Conservation (phyloP, 2,797 vertebrate species). For the Anolis apletophallus region DNA sequence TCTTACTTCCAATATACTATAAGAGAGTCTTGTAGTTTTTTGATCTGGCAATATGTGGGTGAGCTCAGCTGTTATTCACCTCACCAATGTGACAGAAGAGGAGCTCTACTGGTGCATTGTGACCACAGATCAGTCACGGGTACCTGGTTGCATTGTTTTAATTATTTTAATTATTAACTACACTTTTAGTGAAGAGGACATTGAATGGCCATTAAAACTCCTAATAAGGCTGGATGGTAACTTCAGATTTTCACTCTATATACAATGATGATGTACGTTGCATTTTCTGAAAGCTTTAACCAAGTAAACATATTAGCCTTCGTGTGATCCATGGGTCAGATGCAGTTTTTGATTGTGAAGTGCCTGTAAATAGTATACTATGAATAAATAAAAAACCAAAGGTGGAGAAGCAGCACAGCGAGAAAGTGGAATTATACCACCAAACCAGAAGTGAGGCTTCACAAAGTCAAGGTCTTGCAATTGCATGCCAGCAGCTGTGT, state of each 20-base stretch:
- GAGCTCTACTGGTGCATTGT: not conserved
- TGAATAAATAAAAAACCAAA: too few relatives aligned
- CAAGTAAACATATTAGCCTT: not conserved
- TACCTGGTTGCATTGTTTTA: constrained; percentile 19
- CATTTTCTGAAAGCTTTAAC: too few relatives aligned
- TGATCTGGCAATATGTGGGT: not conserved
- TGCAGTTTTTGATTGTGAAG: too few relatives aligned
- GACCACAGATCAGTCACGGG: constrained; percentile 5
- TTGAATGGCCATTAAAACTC: not conserved
- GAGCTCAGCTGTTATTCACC: not conserved
- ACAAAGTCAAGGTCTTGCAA: too few relatives aligned
- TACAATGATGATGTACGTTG: too few relatives aligned
- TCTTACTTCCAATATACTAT: constrained; percentile 18
- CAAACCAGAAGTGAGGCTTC: too few relatives aligned
- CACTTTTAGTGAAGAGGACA: constrained; percentile 6
- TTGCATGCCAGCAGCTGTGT: too few relatives aligned
- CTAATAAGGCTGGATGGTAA: constrained; percentile 11
- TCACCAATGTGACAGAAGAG: not conserved
- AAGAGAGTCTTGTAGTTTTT: not conserved
- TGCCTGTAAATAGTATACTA: too few relatives aligned
- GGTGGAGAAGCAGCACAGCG: too few relatives aligned
- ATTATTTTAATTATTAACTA: constrained; percentile 29
- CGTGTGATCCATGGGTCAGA: too few relatives aligned
- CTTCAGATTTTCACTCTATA: constrained; percentile 4
- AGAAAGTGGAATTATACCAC: too few relatives aligned